Conservation (phyloP, 2,113 vertebrate genomes). For the Chaetorhynchus papuensis region DNA sequence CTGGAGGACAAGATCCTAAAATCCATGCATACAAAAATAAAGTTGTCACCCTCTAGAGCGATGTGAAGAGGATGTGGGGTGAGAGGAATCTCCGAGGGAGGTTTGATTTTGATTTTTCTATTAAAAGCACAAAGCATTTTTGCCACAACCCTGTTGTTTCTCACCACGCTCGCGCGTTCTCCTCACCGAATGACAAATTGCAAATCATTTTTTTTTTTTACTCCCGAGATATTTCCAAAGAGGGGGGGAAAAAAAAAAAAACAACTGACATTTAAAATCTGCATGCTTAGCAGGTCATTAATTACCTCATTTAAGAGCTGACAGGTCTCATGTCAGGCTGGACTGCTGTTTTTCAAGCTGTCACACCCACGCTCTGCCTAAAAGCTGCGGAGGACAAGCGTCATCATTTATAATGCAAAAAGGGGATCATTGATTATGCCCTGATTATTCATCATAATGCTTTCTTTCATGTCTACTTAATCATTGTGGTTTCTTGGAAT, state of each 20-base stretch:
- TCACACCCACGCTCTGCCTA: slow-evolving; percentile 57
- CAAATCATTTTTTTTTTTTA: slow-evolving; percentile 1
- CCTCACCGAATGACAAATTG: background rate
- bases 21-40: background rate
- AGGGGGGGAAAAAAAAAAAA: background rate
- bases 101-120: background rate
- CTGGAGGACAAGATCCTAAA: background rate
- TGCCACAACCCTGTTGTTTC: background rate
- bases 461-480: slow-evolving; percentile 60
- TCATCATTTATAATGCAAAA: slow-evolving; percentile 68
- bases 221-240: background rate
- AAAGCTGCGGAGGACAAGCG: slow-evolving; percentile 50
- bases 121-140: background rate
- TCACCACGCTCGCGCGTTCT: background rate
- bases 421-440: slow-evolving; percentile 64
- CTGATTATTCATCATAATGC: slow-evolving; percentile 68
- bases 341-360: background rate
- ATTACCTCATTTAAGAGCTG: slow-evolving; percentile 38
- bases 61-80: background rate
- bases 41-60: background rate
- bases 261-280: slow-evolving; percentile 9
- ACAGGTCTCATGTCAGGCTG: background rate
- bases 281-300: slow-evolving; percentile 13
- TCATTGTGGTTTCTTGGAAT: slow-evolving; percentile 67
- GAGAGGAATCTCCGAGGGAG: background rate